Conservation (phyloP, 1,140 invertebrate species). For the Bombyx mori region DNA sequence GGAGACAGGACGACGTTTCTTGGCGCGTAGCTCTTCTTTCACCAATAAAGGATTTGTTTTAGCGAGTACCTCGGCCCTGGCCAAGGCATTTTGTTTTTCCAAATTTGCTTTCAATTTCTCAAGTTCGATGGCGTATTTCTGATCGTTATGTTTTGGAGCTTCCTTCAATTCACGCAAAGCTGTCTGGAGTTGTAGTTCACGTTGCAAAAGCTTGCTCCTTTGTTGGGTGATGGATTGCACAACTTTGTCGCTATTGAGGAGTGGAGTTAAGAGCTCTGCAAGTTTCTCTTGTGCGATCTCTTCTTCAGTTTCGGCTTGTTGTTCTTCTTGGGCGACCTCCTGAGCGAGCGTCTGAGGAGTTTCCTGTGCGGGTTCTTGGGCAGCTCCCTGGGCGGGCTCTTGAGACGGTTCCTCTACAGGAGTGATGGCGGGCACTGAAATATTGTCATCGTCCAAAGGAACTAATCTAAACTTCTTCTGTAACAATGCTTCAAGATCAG, state of each 20-base stretch:
- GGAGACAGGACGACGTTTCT: constrained; percentile 21
- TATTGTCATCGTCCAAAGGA: constrained; percentile 1
- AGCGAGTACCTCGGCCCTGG: constrained; percentile 26
- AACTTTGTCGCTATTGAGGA: constrained; percentile 4
- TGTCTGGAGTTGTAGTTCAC: constrained; percentile 7
- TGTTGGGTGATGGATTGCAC: constrained; percentile 8
- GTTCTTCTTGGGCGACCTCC: constrained; percentile 1
- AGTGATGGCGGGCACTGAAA: no score
- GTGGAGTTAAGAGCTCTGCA: constrained; percentile 4
- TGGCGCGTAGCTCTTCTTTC: constrained; percentile 24
- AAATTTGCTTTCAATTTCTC: constrained; percentile 25
- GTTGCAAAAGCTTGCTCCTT: constrained; percentile 14
- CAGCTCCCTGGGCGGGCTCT: no score
- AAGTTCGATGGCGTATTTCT: constrained; percentile 27
- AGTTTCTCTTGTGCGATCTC: constrained; percentile 2
- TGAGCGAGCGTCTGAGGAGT: constrained; percentile 3
- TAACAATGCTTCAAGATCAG: constrained; percentile 1
- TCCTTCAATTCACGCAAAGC: constrained; percentile 23
- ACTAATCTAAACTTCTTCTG: constrained; percentile 14
- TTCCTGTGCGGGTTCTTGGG: constrained; percentile 5
- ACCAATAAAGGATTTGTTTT: constrained; percentile 23
- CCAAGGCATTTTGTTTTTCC: constrained; percentile 28
- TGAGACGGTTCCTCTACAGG: no score
- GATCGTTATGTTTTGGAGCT: constrained; percentile 26
- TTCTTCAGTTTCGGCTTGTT: constrained; percentile 1